Conservation (phyloP, 2,888 invertebrate genomes). For the Hymenopus coronatus region DNA sequence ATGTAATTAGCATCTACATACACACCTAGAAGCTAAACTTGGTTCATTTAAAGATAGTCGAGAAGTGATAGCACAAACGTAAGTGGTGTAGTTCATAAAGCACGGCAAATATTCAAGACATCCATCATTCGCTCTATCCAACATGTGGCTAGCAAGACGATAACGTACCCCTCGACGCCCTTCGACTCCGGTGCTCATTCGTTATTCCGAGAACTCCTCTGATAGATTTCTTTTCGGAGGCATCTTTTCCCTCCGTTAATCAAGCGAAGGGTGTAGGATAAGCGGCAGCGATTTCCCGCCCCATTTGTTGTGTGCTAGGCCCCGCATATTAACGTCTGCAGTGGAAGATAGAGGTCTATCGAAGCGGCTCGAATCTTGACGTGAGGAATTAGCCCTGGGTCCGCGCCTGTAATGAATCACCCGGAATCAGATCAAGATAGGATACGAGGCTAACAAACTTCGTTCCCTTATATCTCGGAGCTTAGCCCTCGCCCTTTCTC, state of each 20-base stretch:
- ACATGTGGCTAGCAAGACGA: neutral
- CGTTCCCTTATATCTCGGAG: neutral
- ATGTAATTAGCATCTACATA: too few species aligned
- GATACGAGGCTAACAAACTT: constrained; percentile 15
- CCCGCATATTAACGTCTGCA: neutral
- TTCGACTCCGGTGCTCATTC: neutral
- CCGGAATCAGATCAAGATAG: constrained; percentile 23
- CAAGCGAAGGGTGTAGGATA: neutral
- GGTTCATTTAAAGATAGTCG: neutral
- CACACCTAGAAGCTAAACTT: neutral
- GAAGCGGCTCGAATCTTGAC: constrained; percentile 7
- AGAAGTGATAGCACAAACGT: neutral
- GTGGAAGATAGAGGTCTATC: neutral
- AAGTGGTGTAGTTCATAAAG: neutral
- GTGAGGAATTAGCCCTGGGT: constrained; percentile 27
- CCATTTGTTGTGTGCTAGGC: neutral
- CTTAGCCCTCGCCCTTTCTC: neutral
- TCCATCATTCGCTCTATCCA: neutral
- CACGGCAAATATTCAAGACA: neutral
- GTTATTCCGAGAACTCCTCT: neutral
- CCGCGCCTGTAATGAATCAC: constrained; percentile 26
- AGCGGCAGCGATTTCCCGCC: constrained; percentile 3
- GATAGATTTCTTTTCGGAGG: neutral
- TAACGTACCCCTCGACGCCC: neutral
- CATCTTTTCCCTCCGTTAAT: neutral